Percentiles rank a stretch among this genome's conserved stretches.
phyloP scores from a whole-genome alignment of 2,888 invertebrate species.

The Xanthorhoe spadicearia region DNA sequence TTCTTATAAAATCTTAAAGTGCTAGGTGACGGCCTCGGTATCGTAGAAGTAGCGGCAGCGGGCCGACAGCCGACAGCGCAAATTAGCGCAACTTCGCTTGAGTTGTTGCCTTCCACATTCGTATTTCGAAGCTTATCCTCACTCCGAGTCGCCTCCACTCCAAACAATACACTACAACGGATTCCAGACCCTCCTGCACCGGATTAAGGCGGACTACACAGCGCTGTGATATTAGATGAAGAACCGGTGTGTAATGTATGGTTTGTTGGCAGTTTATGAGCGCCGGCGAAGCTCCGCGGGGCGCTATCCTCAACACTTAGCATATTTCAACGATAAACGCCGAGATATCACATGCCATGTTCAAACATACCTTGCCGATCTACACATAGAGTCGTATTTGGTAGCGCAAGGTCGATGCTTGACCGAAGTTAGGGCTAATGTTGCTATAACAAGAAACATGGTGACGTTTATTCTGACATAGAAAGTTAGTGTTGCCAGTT shows the following conservation, averaged over 20 bases:
- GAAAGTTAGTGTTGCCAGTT: constrained; percentile 13
- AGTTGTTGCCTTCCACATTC: constrained; percentile 34
- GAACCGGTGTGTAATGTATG: constrained; percentile 28
- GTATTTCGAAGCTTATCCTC: constrained; percentile 32
- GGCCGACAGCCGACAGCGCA: not conserved
- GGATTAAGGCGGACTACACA: constrained; percentile 21
- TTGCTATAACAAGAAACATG: constrained; percentile 18
- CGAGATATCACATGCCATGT: constrained; percentile 21
- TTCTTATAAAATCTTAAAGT: not conserved
- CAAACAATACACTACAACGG: constrained; percentile 11
- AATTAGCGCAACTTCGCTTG: constrained; percentile 22
- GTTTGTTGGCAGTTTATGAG: constrained; percentile 32
- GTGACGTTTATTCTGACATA: constrained; percentile 27
- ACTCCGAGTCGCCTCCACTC: constrained; percentile 15
- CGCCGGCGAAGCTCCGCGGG: constrained; percentile 32
- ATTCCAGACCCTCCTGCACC: constrained; percentile 21
- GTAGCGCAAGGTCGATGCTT: constrained; percentile 16
- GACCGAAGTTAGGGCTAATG: constrained; percentile 30
- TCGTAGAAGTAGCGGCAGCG: not conserved
- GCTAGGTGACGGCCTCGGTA: not conserved
- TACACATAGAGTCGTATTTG: constrained; percentile 14
- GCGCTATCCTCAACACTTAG: constrained; percentile 44
- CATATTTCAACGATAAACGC: constrained; percentile 47
- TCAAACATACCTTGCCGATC: constrained; percentile 12
- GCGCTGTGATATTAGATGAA: constrained; percentile 11